Evolutionary conservation across 2,888 invertebrate species (phyloP), one percentile per base, ranked within the genome.

Genomic region (Melanostoma mellinum): DNA sequence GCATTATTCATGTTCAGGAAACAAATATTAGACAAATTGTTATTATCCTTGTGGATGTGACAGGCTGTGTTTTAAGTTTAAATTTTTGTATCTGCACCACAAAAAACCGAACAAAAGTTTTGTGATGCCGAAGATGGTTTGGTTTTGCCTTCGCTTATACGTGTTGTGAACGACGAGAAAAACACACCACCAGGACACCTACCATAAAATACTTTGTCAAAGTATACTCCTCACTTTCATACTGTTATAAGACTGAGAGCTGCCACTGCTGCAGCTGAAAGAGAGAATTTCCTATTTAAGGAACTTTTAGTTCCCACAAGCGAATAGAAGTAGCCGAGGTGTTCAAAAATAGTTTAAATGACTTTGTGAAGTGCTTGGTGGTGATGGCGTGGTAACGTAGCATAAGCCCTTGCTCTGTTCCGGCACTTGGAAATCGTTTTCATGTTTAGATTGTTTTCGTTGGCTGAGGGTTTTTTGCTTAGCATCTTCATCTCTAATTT

Each of bases 301-400:
- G 72, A 81, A 72, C 46, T 68, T 72, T 67, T 3, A 60, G 71
- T 65, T 71, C 76, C 48, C 76, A 71, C 80, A 40, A 68, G 77
- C 55, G 56, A 77, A 50, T 78, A 35, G 52, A 68, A 82, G 77
- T 82, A 60, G 78, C 82, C 78, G 69, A 82, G 73, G 82, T 82
- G 82, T 69, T 82, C 78, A 38, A 65, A 82, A 82, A 82, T 82
- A 82, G 82, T 82, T 82, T 52, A 69, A 82, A 74, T 74, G 73
- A 73, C 81, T 76, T 81, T 81, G 53, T 55, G n/a, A 67, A 72
- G 81, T 77, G 61, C 56, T 82, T 35, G 50, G 56, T 68, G 68
- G 56, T 61, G 63, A 68, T 67, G 74, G 60, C 33, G 53, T 65
- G 58, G 75, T 42, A 44, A 56, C 38, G 10, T 56, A 50, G 52